These are phyloP conservation scores for Clangula hyemalis DNA, from an alignment of 2,797 vertebrate species.

Conservation along the genomic window DNA sequence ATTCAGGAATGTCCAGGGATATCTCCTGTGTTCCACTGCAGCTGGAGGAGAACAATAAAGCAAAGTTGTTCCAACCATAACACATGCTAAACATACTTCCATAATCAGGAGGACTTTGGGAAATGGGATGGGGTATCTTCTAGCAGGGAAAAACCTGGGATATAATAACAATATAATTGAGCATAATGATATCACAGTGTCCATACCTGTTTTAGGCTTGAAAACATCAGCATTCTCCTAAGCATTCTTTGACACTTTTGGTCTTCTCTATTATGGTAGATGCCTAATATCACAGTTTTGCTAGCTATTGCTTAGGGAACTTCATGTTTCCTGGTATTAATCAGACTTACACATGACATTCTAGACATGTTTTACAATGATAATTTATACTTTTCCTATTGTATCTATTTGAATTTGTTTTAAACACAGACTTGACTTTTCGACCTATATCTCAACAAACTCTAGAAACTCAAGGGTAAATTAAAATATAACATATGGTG, in stretches of 20 bases:
- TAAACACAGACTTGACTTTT: constrained; percentile 17
- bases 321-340: neutral
- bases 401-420: neutral
- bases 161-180: neutral
- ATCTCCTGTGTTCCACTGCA: neutral
- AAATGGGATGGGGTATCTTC: neutral
- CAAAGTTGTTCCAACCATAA: neutral
- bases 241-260: neutral
- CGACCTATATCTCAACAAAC: neutral
- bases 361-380: neutral
- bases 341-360: neutral
- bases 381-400: neutral
- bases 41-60: neutral
- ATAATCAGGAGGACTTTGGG: neutral
- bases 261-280: neutral
- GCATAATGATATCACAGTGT: neutral
- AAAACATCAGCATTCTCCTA: neutral
- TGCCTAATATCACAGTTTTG: neutral
- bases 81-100: neutral
- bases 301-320: neutral
- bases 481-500: constrained; percentile 7
- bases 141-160: neutral
- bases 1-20: neutral
- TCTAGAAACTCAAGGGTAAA: neutral
- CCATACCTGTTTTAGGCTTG: neutral